Conservation (phyloP, 2,113 vertebrate genomes). For the Grammomys dolichurus region DNA sequence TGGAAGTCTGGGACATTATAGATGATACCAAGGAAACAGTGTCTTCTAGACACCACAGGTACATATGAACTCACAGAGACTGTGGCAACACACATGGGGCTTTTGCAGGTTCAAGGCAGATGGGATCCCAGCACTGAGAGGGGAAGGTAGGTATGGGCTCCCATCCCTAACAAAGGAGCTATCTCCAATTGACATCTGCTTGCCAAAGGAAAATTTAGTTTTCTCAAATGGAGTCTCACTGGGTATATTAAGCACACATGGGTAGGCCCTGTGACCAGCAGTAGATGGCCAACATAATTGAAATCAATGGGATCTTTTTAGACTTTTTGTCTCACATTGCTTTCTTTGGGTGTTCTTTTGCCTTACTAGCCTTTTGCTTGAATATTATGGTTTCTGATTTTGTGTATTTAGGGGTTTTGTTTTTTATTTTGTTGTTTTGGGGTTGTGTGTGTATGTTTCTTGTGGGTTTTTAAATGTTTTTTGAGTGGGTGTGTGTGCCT, state of each 20-base stretch:
- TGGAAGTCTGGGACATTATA: constrained; percentile 23
- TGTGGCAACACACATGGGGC: background rate
- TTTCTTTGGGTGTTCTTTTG: background rate
- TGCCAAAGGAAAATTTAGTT: background rate
- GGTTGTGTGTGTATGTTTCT: background rate
- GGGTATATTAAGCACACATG: background rate
- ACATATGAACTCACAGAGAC: background rate
- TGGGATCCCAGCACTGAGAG: background rate
- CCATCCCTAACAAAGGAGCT: background rate
- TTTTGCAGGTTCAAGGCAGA: background rate
- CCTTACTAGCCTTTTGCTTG: background rate
- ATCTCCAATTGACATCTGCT: background rate
- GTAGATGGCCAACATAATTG: background rate
- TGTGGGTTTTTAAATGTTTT: background rate
- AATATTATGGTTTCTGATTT: background rate
- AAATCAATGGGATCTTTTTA: background rate
- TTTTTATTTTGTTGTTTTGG: background rate
- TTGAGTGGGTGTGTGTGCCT: background rate
- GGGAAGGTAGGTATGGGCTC: background rate
- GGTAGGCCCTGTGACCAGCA: background rate
- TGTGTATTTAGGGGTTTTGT: background rate
- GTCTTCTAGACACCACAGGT: background rate
- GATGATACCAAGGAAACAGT: background rate
- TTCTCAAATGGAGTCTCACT: background rate
- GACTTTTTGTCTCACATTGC: background rate